A percentile compares a stretch with the other conserved stretches of the same genome.
Evolutionary conservation across 2,797 vertebrate genomes (phyloP).

Genomic region (Tiaroga cobitis): DNA sequence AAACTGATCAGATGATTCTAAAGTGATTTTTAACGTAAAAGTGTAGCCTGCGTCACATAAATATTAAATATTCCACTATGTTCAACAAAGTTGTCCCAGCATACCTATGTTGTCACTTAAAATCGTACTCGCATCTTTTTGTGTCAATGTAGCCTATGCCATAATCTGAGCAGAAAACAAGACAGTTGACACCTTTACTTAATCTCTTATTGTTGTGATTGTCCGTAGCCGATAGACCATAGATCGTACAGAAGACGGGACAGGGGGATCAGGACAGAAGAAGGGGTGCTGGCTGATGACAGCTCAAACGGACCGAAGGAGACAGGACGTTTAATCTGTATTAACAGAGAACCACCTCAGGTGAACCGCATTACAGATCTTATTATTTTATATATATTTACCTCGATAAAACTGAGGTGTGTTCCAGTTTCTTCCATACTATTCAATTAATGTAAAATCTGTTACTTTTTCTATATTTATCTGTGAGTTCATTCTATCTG

Average conservation of each 20-base stretch:
- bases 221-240: conserved; percentile 24
- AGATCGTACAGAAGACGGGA: conserved; percentile 31
- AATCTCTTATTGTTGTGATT: conserved; percentile 38
- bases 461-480: neutral
- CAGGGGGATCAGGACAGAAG: neutral
- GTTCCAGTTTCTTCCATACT: neutral
- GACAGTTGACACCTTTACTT: conserved; percentile 30
- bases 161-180: neutral
- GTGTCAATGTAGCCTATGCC: neutral
- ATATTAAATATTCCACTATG: neutral
- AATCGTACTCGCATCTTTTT: neutral
- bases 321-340: conserved; percentile 35
- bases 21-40: neutral
- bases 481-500: neutral
- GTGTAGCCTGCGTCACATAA: neutral
- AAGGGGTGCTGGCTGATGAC: neutral
- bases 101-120: neutral
- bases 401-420: neutral
- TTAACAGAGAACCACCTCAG: neutral
- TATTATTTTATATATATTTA: neutral
- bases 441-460: too few relatives aligned
- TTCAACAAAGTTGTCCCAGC: neutral
- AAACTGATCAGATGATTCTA: neutral
- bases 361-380: neutral
- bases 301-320: neutral